Evolutionary conservation across 2,888 invertebrate genomes (phyloP), one percentile per base, ranked within the genome.

Genomic region (Seladonia tumulorum): DNA sequence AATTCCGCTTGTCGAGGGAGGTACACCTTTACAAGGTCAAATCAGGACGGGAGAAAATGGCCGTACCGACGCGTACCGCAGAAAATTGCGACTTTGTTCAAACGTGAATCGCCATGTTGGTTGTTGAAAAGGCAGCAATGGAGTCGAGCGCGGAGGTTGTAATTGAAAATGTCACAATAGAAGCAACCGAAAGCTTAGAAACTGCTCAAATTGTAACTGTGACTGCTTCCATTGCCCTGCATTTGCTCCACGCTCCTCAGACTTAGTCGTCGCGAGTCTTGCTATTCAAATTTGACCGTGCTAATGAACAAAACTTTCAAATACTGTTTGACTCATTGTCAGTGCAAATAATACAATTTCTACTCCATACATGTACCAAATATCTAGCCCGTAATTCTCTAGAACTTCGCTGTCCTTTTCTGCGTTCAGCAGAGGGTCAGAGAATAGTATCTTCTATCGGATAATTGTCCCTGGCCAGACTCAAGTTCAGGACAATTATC

Each of bases 61-160:
- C 12, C 12, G 29, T 14, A 42, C 42, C 12, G 29, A 4, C 35
- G 8, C 22, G 53, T 29, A 4, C 0, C 1, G 2, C 12, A 16
- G 68, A 49, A 72, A 39, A 73, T 83, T 45, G 57, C 3, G 68
- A 45, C 45, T n/a, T 53, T 66, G 71, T 45, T 83, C 35, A 39
- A 83, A 83, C n/a, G 71, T 2, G 49, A 25, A 73, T 25, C 47
- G 63, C 71, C 35, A 16, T 4, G 14, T 74, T n/a, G 60, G 22
- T 42, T 29, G 42, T 66, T 35, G 35, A n/a, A n/a, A 14, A 25
- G 18, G 45, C 49, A 76, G 66, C 71, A 16, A 66, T 39, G 74
- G 42, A 57, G 72, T 76, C 79, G 75, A 35, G 63, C 45, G 12
- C 16, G 25, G 29, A 5, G 10, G 18, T 16, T 47, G 35, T 79